These are phyloP conservation scores for Macroglossus sobrinus DNA, from an alignment of 2,113 vertebrate species.

Conservation along the genomic window DNA sequence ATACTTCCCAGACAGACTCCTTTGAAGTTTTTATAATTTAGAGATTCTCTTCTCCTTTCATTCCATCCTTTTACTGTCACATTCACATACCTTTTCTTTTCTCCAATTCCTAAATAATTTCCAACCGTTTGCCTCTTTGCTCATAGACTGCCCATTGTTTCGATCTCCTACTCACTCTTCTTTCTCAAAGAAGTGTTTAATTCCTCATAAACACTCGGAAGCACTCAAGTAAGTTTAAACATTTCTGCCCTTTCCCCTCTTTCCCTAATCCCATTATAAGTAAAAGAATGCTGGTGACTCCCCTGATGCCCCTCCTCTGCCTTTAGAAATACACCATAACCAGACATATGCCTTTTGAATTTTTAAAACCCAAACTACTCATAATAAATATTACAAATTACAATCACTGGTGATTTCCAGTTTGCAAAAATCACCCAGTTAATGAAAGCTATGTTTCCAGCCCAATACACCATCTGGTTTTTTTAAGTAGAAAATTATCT, in stretches of 20 bases:
- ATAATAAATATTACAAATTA: constrained; percentile 44
- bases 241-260: background rate
- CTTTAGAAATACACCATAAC: background rate
- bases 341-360: background rate
- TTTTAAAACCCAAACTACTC: background rate
- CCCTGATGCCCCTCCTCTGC: background rate
- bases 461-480: constrained; percentile 71
- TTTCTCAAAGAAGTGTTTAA: background rate
- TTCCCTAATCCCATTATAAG: background rate
- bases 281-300: background rate
- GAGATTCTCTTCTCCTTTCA: background rate
- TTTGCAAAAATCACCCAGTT: constrained; percentile 55
- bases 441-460: constrained; percentile 59
- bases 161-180: background rate
- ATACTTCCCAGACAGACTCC: background rate
- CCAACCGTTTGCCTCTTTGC: background rate
- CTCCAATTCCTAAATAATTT: background rate
- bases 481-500: constrained; percentile 66
- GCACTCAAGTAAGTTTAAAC: background rate
- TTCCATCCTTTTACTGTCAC: background rate
- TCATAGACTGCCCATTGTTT: background rate
- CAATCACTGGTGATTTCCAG: constrained; percentile 44
- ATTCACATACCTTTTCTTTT: background rate
- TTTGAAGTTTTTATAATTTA: background rate
- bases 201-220: background rate